Conservation (phyloP, 2,797 vertebrate genomes). For the Chloroceryle amazona region DNA sequence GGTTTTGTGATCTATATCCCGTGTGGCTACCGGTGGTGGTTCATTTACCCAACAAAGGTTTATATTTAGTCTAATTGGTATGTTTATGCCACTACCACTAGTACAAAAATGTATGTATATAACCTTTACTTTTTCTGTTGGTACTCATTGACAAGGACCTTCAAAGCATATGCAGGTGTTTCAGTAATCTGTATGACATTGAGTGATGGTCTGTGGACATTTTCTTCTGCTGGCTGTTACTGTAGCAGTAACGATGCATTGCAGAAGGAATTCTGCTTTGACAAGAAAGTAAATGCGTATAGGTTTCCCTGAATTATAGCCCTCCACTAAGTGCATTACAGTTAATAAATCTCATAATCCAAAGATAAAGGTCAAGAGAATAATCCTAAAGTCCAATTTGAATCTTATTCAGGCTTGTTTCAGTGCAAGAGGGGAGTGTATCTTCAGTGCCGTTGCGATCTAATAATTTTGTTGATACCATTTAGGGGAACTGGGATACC, state of each 20-base stretch:
- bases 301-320: neutral
- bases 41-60: neutral
- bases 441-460: accelerated
- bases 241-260: neutral
- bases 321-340: constrained; percentile 27
- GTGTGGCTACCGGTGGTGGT: neutral
- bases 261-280: neutral
- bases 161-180: neutral
- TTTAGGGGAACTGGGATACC: neutral
- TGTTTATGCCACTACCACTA: neutral
- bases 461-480: neutral
- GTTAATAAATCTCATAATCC: constrained; percentile 63
- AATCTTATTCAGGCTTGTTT: constrained; percentile 8
- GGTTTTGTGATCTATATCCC: neutral
- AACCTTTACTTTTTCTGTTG: neutral
- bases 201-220: neutral
- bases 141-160: neutral
- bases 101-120: neutral
- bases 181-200: neutral
- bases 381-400: constrained; percentile 8
- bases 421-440: neutral
- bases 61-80: neutral
- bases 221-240: neutral
- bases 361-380: constrained; percentile 43
- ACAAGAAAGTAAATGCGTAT: neutral